Evolutionary conservation across 2,113 vertebrate genomes (phyloP), one percentile per base, ranked within the genome.

Genomic region (Platysteira castanea): DNA sequence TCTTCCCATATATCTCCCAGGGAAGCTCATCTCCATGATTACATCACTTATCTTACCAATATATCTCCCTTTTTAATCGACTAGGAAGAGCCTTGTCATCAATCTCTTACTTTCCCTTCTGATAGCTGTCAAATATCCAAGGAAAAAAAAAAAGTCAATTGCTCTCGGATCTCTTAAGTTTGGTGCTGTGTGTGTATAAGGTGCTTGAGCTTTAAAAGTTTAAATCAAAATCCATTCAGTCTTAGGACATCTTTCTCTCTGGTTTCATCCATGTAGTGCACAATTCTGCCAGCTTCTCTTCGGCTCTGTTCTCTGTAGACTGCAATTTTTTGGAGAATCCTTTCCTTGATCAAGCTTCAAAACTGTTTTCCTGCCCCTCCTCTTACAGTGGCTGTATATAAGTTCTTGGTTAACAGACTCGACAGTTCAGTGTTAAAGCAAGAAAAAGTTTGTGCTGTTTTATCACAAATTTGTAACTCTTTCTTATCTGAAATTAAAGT

Each of bases 181-280:
- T 75, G 56, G 14, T 24, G 7, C 27, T 56, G 54, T 15, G 2
- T 42, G 19, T 26, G 14, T 42, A 1, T 56, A 23, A 78, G 19
- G 35, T 89, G 31, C 24, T 67, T 41, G 64, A 75, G 23, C 37
- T 92, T 54, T 49, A 12, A 19, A 8, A 54, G 13, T 75, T 84
- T 52, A 17, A 41, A n/a, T 71, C 30, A 52, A 39, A 94, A 81
- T 74, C 35, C 12, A 14, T 41, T 63, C n/a, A 46, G 46, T 80
- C 15, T 68, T 49, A 52, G 0, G 1, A 13, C 7, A 1, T 39
- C 23, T 89, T 67, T 82, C 2, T 0, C 61, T 68, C 68, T 74
- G 35, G 2, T 68, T 89, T 77, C 47, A 13, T 46, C 37, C 30
- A 11, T 11, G 22, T 4, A 28, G n/a, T 7, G 10, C 24, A 20